phyloP scores from a whole-genome alignment of 1,140 invertebrate species.

The Procambarus virginalis region DNA sequence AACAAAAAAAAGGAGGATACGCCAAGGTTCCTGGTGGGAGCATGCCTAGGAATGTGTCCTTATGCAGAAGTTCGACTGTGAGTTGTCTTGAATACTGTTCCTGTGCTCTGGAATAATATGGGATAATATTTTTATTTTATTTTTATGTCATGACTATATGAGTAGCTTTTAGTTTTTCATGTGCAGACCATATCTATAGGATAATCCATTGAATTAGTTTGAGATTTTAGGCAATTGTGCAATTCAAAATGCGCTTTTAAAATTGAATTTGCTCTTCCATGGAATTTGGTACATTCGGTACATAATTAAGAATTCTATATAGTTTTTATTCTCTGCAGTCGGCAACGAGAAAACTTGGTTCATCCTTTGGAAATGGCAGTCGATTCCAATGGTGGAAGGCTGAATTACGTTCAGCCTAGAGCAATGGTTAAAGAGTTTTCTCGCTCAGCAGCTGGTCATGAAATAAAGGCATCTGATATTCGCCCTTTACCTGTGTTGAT shows the following conservation, averaged over 20 bases:
- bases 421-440: slow-evolving; percentile 68
- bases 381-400: slow-evolving; percentile 23
- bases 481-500: slow-evolving; percentile 61
- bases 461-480: slow-evolving; percentile 61
- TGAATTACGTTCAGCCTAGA: slow-evolving; percentile 35
- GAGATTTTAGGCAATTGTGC: too few relatives aligned
- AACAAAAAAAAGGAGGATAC: neutral
- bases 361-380: slow-evolving; percentile 54
- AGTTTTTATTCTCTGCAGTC: slow-evolving; percentile 25
- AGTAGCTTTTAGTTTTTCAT: too few relatives aligned
- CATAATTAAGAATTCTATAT: too few relatives aligned
- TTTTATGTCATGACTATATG: too few relatives aligned
- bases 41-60: slow-evolving; percentile 53
- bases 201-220: too few relatives aligned
- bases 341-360: slow-evolving; percentile 53
- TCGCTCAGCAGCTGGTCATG: slow-evolving; percentile 63
- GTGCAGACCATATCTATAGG: too few relatives aligned
- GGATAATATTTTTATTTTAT: too few relatives aligned
- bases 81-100: neutral
- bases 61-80: slow-evolving; percentile 49
- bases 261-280: too few relatives aligned
- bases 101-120: neutral
- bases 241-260: too few relatives aligned
- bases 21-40: slow-evolving; percentile 16
- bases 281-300: too few relatives aligned